These are phyloP conservation scores for Gymnothorax reevesii DNA, from an alignment of 2,797 vertebrate genomes.

Conservation along the genomic window DNA sequence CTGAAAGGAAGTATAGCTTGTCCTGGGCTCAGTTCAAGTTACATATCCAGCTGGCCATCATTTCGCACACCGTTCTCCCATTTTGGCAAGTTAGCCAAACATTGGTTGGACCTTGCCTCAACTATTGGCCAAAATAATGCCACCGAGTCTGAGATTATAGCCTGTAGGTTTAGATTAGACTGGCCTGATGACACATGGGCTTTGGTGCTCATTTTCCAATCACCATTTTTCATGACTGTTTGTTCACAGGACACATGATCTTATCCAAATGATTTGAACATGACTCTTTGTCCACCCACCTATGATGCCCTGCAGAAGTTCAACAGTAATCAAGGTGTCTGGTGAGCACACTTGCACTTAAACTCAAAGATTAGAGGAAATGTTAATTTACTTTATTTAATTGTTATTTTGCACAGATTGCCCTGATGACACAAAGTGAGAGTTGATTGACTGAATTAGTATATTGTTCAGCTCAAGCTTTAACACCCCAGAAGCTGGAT, in stretches of 20 bases:
- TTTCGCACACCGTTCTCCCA: background rate
- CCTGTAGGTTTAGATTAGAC: background rate
- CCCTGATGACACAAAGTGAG: background rate
- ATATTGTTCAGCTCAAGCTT: background rate
- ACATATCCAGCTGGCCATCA: background rate
- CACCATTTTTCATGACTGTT: too few species aligned
- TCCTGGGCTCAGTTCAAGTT: background rate
- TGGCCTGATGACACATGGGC: too few species aligned
- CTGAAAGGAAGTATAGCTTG: background rate
- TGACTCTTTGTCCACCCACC: too few species aligned
- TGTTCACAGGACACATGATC: too few species aligned
- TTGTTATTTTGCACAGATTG: background rate
- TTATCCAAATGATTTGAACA: too few species aligned
- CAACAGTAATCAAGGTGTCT: too few species aligned
- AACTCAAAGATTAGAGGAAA: too few species aligned
- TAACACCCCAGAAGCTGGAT: background rate
- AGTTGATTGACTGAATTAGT: background rate
- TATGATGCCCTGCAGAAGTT: too few species aligned
- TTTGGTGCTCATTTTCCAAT: too few species aligned
- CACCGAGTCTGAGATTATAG: background rate
- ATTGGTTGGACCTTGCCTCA: background rate
- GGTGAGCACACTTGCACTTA: too few species aligned
- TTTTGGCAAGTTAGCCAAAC: background rate
- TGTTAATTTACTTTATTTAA: too few species aligned
- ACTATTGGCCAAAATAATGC: background rate